phyloP scores from a whole-genome alignment of 2,888 invertebrate genomes.

The Clunio marinus region DNA sequence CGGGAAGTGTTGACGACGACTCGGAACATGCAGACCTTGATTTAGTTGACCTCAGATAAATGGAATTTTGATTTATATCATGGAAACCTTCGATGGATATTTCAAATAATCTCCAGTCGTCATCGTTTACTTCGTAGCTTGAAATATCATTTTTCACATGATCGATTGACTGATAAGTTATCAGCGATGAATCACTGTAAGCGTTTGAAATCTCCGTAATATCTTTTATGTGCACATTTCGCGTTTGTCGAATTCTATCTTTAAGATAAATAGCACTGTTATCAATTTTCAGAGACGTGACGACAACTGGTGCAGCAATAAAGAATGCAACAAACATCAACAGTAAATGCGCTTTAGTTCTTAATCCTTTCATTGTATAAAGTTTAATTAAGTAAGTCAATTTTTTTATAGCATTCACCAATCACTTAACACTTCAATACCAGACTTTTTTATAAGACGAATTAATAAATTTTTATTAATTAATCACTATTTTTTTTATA shows the following conservation, averaged over 20 bases:
- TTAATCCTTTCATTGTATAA: conserved; percentile 11
- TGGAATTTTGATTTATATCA: too few relatives aligned
- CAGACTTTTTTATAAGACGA: not conserved
- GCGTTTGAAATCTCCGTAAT: not conserved
- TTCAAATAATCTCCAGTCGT: conserved; percentile 7
- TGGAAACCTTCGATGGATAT: not conserved
- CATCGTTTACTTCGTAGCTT: not conserved
- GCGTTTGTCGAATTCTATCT: not conserved
- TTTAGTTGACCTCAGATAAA: too few relatives aligned
- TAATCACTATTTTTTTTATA: not conserved
- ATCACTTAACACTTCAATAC: not conserved
- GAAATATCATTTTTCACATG: not conserved
- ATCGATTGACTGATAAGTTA: conserved; percentile 25
- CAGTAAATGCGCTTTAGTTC: not conserved
- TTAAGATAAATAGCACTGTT: too few relatives aligned
- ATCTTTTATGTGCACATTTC: not conserved
- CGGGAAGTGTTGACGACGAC: conserved; percentile 6
- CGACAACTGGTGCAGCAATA: not conserved
- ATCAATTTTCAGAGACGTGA: not conserved
- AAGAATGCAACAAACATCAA: conserved; percentile 7
- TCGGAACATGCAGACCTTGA: too few relatives aligned
- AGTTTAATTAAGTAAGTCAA: not conserved
- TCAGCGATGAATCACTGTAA: not conserved
- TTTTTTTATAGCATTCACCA: not conserved
- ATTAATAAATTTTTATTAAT: not conserved